Percentiles rank a stretch among this genome's conserved stretches.
These are phyloP conservation scores for Thryonomys swinderianus DNA, from an alignment of 2,113 vertebrate genomes.

Conservation along the genomic window DNA sequence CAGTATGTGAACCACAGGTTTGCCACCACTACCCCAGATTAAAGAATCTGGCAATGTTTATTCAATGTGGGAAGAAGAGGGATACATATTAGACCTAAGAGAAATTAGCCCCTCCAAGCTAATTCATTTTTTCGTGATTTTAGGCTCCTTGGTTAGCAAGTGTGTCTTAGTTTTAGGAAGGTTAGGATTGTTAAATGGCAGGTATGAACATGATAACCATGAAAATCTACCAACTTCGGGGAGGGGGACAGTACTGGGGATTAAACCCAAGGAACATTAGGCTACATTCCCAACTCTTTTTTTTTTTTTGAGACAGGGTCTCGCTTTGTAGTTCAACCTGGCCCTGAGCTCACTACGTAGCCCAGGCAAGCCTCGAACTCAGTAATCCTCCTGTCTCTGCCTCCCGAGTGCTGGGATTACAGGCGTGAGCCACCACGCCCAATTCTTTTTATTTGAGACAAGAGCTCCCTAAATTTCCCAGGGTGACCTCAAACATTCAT, in stretches of 20 bases:
- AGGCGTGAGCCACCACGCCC: no score
- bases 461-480: not conserved
- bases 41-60: constrained; percentile 9
- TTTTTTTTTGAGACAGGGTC: no score
- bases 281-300: not conserved
- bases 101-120: not conserved
- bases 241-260: not conserved
- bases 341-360: no score
- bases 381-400: no score
- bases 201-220: not conserved
- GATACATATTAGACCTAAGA: not conserved
- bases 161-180: not conserved
- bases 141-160: not conserved
- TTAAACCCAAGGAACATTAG: not conserved
- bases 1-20: not conserved
- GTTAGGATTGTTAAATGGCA: not conserved
- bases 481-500: not conserved
- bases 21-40: not conserved
- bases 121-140: constrained; percentile 3
- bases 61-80: not conserved
- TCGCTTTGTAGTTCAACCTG: no score
- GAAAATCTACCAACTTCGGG: not conserved
- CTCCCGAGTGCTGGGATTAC: no score
- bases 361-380: no score
- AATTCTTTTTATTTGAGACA: not conserved